Percentiles rank a stretch among this genome's conserved stretches.
Conservation (phyloP, 2,797 vertebrate genomes). For the Tangara arthus region DNA sequence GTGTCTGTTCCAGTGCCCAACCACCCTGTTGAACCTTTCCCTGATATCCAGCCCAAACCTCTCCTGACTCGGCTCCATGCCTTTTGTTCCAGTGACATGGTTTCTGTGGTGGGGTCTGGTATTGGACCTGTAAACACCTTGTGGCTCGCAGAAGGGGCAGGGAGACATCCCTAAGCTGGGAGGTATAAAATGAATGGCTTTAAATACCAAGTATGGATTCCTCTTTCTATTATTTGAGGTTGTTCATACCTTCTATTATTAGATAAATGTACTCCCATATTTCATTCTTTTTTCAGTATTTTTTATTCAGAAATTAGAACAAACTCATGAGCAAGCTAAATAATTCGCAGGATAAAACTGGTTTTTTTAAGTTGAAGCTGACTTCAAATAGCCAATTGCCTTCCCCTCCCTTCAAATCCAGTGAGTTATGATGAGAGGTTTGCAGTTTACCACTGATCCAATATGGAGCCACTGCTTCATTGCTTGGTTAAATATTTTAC, state of each 20-base stretch:
- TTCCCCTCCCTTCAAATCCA: background rate
- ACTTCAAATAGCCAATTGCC: background rate
- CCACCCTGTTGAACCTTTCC: background rate
- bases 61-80: background rate
- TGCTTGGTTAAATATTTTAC: background rate
- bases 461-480: background rate
- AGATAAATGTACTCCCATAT: no score
- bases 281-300: no score
- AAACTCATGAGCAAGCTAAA: no score
- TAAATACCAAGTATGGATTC: no score
- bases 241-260: no score
- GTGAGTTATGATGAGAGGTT: background rate
- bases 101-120: background rate
- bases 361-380: no score
- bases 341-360: no score
- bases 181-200: no score
- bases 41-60: rapidly evolving
- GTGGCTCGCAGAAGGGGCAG: background rate
- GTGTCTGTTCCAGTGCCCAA: background rate
- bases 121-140: background rate
- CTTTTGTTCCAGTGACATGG: background rate
- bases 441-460: background rate
- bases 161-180: background rate
- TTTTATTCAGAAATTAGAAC: no score
- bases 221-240: no score